Evolutionary conservation across 2,797 vertebrate genomes (phyloP).

Genomic region (Lemur catta): DNA sequence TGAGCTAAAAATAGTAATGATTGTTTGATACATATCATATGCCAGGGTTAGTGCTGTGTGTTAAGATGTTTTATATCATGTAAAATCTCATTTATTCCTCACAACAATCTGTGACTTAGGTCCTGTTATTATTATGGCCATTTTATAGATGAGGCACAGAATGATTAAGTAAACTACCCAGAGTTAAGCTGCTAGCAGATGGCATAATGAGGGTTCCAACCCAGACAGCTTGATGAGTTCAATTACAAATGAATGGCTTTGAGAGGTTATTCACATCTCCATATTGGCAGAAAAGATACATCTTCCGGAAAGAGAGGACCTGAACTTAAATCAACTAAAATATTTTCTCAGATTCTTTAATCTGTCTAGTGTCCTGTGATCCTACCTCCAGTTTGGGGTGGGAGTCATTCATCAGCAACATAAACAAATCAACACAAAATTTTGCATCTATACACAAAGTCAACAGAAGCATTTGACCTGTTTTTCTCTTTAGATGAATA

Average conservation of each 20-base stretch:
- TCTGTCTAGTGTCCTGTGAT: background rate
- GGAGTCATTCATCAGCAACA: background rate
- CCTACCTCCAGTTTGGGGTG: background rate
- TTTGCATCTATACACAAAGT: background rate
- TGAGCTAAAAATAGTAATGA: background rate
- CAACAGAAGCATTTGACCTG: background rate
- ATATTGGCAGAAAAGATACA: background rate
- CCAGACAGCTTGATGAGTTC: background rate
- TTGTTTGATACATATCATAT: background rate
- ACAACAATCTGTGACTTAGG: background rate
- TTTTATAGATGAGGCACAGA: background rate
- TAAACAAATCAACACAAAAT: background rate
- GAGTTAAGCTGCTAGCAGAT: constrained; percentile 7
- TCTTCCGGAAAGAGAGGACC: background rate
- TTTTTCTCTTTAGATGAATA: background rate
- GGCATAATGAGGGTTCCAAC: background rate
- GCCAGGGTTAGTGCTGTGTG: background rate
- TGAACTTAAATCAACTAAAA: background rate
- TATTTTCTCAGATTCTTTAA: background rate
- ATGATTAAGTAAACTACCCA: background rate
- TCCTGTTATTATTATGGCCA: background rate
- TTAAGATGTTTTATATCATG: background rate
- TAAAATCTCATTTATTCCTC: background rate
- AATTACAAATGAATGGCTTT: background rate
- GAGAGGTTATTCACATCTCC: background rate